These are phyloP conservation scores for Spea bombifrons DNA, from an alignment of 2,113 vertebrate species.

Conservation along the genomic window DNA sequence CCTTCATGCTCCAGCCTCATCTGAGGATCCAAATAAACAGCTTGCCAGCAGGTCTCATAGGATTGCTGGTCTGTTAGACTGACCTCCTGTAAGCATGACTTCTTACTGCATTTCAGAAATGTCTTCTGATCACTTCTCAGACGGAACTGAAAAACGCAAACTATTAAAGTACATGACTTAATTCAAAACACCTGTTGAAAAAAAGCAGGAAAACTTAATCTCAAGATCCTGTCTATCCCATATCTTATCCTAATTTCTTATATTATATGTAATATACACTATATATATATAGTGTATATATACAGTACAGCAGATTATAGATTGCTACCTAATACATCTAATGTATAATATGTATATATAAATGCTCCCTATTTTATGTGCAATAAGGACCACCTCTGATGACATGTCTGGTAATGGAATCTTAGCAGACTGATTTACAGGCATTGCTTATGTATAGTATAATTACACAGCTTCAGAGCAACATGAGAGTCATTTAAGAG, in stretches of 20 bases:
- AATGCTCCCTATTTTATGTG: too few relatives aligned
- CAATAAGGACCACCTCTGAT: too few relatives aligned
- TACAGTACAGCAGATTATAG: neutral
- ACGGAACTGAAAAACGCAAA: constrained; percentile 70
- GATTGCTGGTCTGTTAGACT: constrained; percentile 67
- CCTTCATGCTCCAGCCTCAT: constrained; percentile 83
- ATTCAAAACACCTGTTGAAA: neutral
- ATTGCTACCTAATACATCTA: too few relatives aligned
- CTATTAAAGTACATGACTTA: neutral
- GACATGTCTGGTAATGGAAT: too few relatives aligned
- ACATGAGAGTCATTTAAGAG: too few relatives aligned
- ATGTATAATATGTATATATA: too few relatives aligned
- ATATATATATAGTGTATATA: neutral
- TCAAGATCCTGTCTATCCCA: too few relatives aligned
- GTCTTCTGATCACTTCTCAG: constrained; percentile 78
- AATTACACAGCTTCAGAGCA: too few relatives aligned
- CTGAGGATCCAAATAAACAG: constrained; percentile 75
- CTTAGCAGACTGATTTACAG: too few relatives aligned
- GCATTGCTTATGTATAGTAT: too few relatives aligned
- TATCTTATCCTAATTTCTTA: too few relatives aligned
- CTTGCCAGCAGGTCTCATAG: constrained; percentile 78
- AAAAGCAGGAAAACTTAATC: too few relatives aligned
- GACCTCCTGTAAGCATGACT: constrained; percentile 79
- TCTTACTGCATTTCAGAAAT: constrained; percentile 71
- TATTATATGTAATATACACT: neutral